Percentiles rank a stretch among this genome's conserved stretches.
Evolutionary conservation across 2,888 invertebrate genomes (phyloP).

Genomic region (Tenthredo notha): DNA sequence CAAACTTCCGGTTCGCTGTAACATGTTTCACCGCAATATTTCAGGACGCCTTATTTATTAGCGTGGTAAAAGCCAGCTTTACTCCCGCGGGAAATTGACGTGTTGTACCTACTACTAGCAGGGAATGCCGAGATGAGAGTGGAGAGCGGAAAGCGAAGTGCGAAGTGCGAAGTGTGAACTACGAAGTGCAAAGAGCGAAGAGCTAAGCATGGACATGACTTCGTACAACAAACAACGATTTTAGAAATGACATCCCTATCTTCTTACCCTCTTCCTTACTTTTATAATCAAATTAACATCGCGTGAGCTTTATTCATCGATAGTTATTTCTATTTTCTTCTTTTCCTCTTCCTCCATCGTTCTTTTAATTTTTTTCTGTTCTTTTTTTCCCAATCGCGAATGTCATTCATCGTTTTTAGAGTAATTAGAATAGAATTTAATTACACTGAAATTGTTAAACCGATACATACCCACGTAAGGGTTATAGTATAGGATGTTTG

Average conservation of each 20-base stretch:
- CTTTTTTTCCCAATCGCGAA: neutral
- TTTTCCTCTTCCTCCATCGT: neutral
- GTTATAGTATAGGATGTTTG: neutral
- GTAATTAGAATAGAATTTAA: neutral
- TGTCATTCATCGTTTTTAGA: neutral
- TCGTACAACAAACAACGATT: slow-evolving; percentile 17
- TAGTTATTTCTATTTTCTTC: neutral
- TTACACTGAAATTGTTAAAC: neutral
- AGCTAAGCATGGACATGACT: neutral
- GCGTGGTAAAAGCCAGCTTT: slow-evolving; percentile 45
- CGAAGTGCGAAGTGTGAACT: neutral
- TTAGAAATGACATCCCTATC: neutral
- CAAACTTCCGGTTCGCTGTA: slow-evolving; percentile 29
- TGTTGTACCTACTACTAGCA: slow-evolving; percentile 17
- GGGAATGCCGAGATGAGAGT: slow-evolving; percentile 34
- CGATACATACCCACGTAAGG: neutral
- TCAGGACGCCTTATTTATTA: slow-evolving; percentile 50
- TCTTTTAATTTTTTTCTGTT: neutral
- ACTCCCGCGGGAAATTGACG: slow-evolving; percentile 50
- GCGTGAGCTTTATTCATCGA: neutral
- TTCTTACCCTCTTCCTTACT: neutral
- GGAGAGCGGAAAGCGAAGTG: neutral
- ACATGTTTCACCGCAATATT: slow-evolving; percentile 38
- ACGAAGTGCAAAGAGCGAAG: neutral
- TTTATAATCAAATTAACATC: neutral